A percentile compares a stretch with the other conserved stretches of the same genome.
Evolutionary conservation across 2,113 vertebrate genomes (phyloP).

Genomic region (Ornithorhynchus anatinus): DNA sequence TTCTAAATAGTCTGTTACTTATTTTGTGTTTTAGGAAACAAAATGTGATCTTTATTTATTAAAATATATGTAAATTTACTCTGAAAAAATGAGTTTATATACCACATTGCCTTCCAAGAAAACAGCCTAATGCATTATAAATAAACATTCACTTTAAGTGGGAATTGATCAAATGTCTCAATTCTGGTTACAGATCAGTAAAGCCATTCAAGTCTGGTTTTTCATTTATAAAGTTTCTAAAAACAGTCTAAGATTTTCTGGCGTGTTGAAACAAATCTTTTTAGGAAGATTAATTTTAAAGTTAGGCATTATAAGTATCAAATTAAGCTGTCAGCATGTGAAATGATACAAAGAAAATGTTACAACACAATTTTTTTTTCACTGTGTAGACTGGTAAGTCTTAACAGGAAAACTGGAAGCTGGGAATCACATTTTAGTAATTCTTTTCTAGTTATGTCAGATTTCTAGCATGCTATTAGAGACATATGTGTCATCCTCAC

Average conservation of each 20-base stretch:
- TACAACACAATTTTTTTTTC: slow-evolving; percentile 28
- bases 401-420: slow-evolving; percentile 52
- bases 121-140: background rate
- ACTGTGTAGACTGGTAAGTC: slow-evolving; percentile 31
- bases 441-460: slow-evolving; percentile 81
- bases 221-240: slow-evolving; percentile 23
- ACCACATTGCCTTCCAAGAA: background rate
- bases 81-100: background rate
- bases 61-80: background rate
- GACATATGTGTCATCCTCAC: slow-evolving; percentile 79
- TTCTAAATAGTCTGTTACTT: no score
- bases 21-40: slow-evolving; percentile 15
- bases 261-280: slow-evolving; percentile 66
- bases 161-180: slow-evolving; percentile 4
- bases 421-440: slow-evolving; percentile 72
- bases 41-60: background rate
- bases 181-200: slow-evolving; percentile 14
- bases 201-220: slow-evolving; percentile 19
- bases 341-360: slow-evolving; percentile 65
- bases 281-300: slow-evolving; percentile 69
- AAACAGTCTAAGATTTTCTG: slow-evolving; percentile 43
- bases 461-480: slow-evolving; percentile 79
- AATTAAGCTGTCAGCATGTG: slow-evolving; percentile 74
- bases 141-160: slow-evolving; percentile 2
- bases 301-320: slow-evolving; percentile 63